Percentiles rank a stretch among this genome's conserved stretches.
phyloP scores from a whole-genome alignment of 2,888 invertebrate genomes.

The Cinara cedri region DNA sequence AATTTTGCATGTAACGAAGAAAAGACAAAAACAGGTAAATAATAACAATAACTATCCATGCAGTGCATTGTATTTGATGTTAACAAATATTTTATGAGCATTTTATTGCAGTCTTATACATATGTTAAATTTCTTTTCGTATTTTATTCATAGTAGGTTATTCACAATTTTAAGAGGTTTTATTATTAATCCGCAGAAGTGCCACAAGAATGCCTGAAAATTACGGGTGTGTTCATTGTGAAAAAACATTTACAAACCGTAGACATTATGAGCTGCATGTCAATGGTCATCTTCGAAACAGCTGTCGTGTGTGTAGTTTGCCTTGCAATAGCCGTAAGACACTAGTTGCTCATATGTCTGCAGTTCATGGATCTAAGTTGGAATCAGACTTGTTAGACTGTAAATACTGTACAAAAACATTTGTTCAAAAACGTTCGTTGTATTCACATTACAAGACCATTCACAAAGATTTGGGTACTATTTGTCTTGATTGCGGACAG shows the following conservation, averaged over 20 bases:
- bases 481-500: conserved; percentile 44
- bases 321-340: conserved; percentile 47
- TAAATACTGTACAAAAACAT: conserved; percentile 42
- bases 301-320: conserved; percentile 19
- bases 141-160: neutral
- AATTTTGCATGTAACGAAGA: too few relatives aligned
- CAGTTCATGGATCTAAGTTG: conserved; percentile 18
- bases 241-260: conserved; percentile 34
- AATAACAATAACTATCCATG: too few relatives aligned
- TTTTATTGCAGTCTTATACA: too few relatives aligned
- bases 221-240: conserved; percentile 26
- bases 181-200: neutral
- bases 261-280: conserved; percentile 45
- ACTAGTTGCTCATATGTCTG: conserved; percentile 20
- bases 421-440: conserved; percentile 49
- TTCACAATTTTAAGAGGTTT: neutral
- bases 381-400: conserved; percentile 8
- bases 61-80: too few relatives aligned
- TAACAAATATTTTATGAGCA: too few relatives aligned
- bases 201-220: conserved; percentile 26
- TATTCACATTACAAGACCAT: conserved; percentile 37
- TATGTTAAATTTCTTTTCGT: too few relatives aligned
- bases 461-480: conserved; percentile 20
- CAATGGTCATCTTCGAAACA: conserved; percentile 36
- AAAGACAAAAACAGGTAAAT: too few relatives aligned